Evolutionary conservation across 1,140 invertebrate species (phyloP), one percentile per base, ranked within the genome.

Genomic region (Drosophila ercepeae): DNA sequence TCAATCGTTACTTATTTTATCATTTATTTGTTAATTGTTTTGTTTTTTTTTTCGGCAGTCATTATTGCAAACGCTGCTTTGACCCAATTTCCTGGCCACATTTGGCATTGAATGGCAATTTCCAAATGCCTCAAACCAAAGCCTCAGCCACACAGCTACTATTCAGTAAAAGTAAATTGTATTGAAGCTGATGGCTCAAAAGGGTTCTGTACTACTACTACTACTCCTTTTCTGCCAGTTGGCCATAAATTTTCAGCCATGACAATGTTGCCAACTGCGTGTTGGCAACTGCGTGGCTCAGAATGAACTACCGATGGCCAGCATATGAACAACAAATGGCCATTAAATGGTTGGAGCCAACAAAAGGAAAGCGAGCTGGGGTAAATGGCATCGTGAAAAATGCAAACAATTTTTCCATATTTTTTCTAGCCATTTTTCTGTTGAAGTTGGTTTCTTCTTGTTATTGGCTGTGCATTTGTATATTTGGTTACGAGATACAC

Each of bases 191-290:
- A 45, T 51, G 58, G 61, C 44, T 41, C 44, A 50, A 65, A 65
- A 34, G 61, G 46, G 29, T 54, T 65, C 63, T 65, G 59, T 44
- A 51, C 59, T 67, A 36, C 11, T 14, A 13, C 32, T 53, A 11
- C 23, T 18, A 14, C 32, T 46, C 34, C 34, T 11, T 8, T 21
- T 23, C 52, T 18, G 21, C 14, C 29, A 9, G 14, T 34, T 27
- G 60, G 59, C 19, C 71, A 86, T 83, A 83, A 83, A 83, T 83
- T 72, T 59, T 0, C 55, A 72, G 78, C 53, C 79, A 60, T 63
- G 79, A 83, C 79, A 83, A 83, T 79, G 79, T 83, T 79, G 81
- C 75, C 69, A 82, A 78, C 76, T 65, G n/a, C n/a, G n/a, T n/a
- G n/a, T n/a, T n/a, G 68, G 60, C 60, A 61, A 63, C 81, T 59